Evolutionary conservation across 2,888 invertebrate species (phyloP).

Genomic region (Ecliptopera silaceata): DNA sequence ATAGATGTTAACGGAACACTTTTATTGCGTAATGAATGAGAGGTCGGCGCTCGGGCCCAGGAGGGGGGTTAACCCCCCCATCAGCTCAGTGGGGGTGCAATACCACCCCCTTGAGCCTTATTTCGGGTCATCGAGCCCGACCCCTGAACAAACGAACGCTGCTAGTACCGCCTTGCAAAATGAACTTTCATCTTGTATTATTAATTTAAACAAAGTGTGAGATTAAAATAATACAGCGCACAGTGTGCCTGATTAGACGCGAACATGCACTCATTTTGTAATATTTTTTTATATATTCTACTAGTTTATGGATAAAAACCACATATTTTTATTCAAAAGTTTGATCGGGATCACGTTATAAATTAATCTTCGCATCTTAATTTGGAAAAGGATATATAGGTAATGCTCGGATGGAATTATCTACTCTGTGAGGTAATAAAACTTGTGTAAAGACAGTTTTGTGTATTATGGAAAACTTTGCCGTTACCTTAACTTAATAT

Average conservation of each 20-base stretch:
- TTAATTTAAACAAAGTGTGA: conserved; percentile 64
- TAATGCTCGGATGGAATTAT: too few species aligned
- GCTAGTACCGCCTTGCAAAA: conserved; percentile 71
- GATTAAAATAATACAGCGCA: conserved; percentile 49
- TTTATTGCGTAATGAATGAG: conserved; percentile 82
- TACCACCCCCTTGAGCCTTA: conserved; percentile 73
- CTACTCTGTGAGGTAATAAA: too few species aligned
- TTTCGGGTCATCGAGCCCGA: conserved; percentile 82
- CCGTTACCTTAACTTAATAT: too few species aligned
- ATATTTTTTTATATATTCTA: background rate
- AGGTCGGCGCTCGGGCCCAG: conserved; percentile 71
- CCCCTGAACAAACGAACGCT: conserved; percentile 70
- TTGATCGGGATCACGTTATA: too few species aligned
- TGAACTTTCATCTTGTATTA: conserved; percentile 73
- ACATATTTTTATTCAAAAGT: too few species aligned
- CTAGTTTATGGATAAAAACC: too few species aligned
- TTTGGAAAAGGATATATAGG: too few species aligned
- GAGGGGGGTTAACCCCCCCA: conserved; percentile 43
- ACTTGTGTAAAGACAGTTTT: too few species aligned
- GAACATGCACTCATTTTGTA: conserved; percentile 30
- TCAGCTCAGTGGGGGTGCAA: conserved; percentile 59
- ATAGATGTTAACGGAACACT: conserved; percentile 66
- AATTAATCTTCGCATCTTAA: too few species aligned
- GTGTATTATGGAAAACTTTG: too few species aligned
- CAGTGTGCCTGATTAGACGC: conserved; percentile 36